These are phyloP conservation scores for Hemibagrus wyckioides DNA, from an alignment of 2,113 vertebrate genomes.

Conservation along the genomic window DNA sequence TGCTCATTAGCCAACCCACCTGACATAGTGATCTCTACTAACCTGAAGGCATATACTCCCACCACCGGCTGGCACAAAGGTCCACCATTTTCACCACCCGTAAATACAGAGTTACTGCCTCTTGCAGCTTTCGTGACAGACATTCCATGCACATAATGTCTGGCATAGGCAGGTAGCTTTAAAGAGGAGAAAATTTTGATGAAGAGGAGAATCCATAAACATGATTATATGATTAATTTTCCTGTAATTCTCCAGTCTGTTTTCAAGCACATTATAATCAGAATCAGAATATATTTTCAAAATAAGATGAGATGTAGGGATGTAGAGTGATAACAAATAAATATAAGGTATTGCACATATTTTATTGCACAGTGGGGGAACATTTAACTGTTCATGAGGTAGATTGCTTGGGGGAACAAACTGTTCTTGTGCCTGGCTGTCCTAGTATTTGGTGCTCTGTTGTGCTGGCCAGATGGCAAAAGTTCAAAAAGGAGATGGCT, in stretches of 20 bases:
- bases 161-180: conserved; percentile 95
- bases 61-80: conserved; percentile 95
- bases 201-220: not conserved
- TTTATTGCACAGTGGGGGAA: too few relatives aligned
- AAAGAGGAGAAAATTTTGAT: conserved; percentile 34
- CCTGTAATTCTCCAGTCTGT: not conserved
- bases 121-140: conserved; percentile 91
- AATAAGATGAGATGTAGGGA: too few relatives aligned
- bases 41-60: conserved; percentile 99
- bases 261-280: not conserved
- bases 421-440: too few relatives aligned
- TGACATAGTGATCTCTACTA: conserved; percentile 51
- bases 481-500: too few relatives aligned
- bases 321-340: too few relatives aligned
- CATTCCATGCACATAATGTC: conserved; percentile 99
- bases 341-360: too few relatives aligned
- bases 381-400: too few relatives aligned
- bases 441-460: too few relatives aligned
- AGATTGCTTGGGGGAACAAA: too few relatives aligned
- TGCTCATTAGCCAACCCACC: not conserved
- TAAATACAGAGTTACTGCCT: conserved; percentile 92
- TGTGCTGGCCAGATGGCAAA: too few relatives aligned
- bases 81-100: conserved; percentile 97
- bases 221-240: too few relatives aligned
- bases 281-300: too few relatives aligned